These are phyloP conservation scores for Temnopleurus reevesii DNA, from an alignment of 53 echinoderm and acorn worm genomes.

Conservation along the genomic window DNA sequence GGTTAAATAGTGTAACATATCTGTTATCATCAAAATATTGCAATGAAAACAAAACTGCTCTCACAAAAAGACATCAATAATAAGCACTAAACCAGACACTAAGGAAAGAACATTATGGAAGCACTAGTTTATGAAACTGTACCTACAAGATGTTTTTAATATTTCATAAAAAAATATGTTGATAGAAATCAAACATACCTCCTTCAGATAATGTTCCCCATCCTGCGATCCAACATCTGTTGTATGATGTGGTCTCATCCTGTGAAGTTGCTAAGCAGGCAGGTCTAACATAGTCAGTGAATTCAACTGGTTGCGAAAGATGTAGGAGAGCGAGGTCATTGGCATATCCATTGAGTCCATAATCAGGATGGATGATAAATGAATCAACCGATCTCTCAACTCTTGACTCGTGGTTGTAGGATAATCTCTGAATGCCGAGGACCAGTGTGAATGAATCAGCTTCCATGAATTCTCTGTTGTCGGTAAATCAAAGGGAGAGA, in stretches of 20 bases:
- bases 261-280: slow-evolving; percentile 61
- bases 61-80: too few species aligned
- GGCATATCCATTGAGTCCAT: slow-evolving; percentile 39
- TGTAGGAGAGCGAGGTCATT: slow-evolving; percentile 72
- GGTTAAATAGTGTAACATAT: too few species aligned
- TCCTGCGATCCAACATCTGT: slow-evolving; percentile 75
- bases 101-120: too few species aligned
- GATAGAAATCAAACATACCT: too few species aligned
- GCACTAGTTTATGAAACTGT: too few species aligned
- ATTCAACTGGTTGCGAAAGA: slow-evolving; percentile 59
- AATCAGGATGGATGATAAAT: slow-evolving; percentile 57
- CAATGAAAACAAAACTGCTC: too few species aligned
- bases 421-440: slow-evolving; percentile 45
- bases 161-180: too few species aligned
- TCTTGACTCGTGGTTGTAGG: background rate
- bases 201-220: slow-evolving; percentile 64
- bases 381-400: background rate
- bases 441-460: slow-evolving; percentile 16
- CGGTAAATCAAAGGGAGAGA: background rate
- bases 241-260: slow-evolving; percentile 53
- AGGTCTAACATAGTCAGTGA: slow-evolving; percentile 66
- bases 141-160: background rate
- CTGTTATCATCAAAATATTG: too few species aligned
- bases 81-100: too few species aligned
- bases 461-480: background rate